Evolutionary conservation across 2,113 vertebrate genomes (phyloP).

Genomic region (Silurus meridionalis): DNA sequence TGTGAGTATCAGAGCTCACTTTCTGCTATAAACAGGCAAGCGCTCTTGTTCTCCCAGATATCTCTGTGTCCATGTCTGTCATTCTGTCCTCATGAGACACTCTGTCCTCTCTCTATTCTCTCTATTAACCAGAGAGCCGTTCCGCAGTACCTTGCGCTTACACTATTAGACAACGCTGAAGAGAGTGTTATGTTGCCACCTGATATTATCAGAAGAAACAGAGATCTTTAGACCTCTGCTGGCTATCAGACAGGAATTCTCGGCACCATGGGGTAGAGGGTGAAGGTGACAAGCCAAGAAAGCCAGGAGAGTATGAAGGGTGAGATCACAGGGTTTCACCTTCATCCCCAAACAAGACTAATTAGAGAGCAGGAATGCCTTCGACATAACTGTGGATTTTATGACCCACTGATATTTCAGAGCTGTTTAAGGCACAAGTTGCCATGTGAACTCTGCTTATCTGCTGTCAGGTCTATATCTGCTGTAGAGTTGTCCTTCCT

Average conservation of each 20-base stretch:
- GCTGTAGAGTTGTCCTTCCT: neutral
- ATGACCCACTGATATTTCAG: slow-evolving; percentile 44
- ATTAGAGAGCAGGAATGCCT: slow-evolving; percentile 48
- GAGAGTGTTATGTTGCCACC: neutral
- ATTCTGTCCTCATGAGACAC: slow-evolving; percentile 27
- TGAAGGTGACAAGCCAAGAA: slow-evolving; percentile 29
- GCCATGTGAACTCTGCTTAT: slow-evolving; percentile 36
- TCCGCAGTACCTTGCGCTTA: neutral
- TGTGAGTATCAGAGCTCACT: slow-evolving; percentile 41
- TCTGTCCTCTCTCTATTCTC: slow-evolving; percentile 7
- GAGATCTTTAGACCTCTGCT: neutral
- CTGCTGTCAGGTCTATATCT: neutral
- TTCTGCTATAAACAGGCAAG: slow-evolving; percentile 22
- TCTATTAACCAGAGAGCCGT: neutral
- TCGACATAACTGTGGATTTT: slow-evolving; percentile 31
- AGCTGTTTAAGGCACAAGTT: slow-evolving; percentile 41
- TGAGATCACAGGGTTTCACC: slow-evolving; percentile 55
- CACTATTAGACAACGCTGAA: neutral
- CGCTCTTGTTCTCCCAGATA: slow-evolving; percentile 2
- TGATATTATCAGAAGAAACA: neutral
- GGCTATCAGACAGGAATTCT: slow-evolving; percentile 21
- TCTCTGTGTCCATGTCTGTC: neutral
- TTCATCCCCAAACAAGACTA: slow-evolving; percentile 61
- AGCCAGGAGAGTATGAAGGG: slow-evolving; percentile 54
- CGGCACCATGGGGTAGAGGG: neutral